A percentile compares a stretch with the other conserved stretches of the same genome.
phyloP scores from a whole-genome alignment of 1,140 invertebrate species.

The Cotesia chilonis region DNA sequence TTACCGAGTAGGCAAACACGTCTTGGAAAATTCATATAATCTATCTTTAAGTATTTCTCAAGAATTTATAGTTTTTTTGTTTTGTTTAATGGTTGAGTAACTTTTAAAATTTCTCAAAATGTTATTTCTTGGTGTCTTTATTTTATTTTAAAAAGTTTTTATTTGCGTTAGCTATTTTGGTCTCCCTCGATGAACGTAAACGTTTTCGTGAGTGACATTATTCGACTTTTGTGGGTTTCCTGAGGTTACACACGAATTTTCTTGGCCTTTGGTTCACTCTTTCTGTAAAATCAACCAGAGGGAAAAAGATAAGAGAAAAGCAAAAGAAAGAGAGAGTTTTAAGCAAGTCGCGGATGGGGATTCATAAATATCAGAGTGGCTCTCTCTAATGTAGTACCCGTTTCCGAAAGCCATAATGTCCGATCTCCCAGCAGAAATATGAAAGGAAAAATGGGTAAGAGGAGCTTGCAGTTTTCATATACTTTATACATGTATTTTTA shows the following conservation, averaged over 20 bases:
- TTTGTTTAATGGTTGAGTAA: background rate
- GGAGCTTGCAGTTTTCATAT: background rate
- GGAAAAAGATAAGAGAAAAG: background rate
- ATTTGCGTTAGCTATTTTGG: too few relatives aligned
- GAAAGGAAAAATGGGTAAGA: conserved; percentile 36
- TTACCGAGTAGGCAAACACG: conserved; percentile 30
- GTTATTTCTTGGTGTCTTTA: background rate
- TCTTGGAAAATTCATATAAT: background rate
- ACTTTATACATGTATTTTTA: background rate
- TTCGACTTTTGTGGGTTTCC: conserved; percentile 27
- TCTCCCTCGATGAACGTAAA: conserved; percentile 29
- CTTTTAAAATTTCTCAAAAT: background rate
- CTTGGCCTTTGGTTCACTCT: background rate
- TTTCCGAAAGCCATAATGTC: conserved; percentile 39
- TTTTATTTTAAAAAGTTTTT: too few relatives aligned
- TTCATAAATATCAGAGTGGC: conserved; percentile 37
- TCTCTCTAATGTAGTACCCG: conserved; percentile 37
- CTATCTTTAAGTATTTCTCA: background rate
- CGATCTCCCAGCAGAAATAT: conserved; percentile 35
- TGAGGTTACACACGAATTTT: conserved; percentile 20
- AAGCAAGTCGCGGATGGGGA: conserved; percentile 24
- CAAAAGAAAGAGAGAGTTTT: background rate
- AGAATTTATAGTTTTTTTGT: background rate
- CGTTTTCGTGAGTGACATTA: conserved; percentile 29
- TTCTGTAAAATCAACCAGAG: background rate